A percentile compares a stretch with the other conserved stretches of the same genome.
Evolutionary conservation across 2,888 invertebrate species (phyloP).

Genomic region (Trissolcus brochymenae): DNA sequence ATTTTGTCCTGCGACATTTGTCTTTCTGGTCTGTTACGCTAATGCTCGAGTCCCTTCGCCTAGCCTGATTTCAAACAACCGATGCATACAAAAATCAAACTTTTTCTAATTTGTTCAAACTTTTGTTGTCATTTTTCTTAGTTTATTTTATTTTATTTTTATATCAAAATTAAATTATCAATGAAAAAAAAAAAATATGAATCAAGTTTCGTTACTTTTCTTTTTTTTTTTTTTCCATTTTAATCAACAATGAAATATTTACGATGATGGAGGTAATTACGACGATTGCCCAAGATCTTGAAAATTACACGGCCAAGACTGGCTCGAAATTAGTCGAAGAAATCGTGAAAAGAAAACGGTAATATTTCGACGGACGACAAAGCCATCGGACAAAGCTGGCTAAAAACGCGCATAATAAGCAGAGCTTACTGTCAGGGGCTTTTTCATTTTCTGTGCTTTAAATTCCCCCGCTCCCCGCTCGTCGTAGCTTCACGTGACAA

Average conservation of each 20-base stretch:
- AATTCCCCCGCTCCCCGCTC: constrained; percentile 26
- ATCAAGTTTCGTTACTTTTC: no score
- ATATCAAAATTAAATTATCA: no score
- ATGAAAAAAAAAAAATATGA: no score
- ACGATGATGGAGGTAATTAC: constrained; percentile 15
- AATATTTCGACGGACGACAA: constrained; percentile 48
- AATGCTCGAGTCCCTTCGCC: constrained; percentile 26
- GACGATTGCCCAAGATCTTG: constrained; percentile 24
- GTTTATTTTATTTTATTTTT: no score
- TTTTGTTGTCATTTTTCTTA: no score
- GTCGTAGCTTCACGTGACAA: constrained; percentile 39
- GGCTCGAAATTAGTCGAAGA: constrained; percentile 31
- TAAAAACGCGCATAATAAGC: constrained; percentile 48
- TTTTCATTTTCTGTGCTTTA: constrained; percentile 42
- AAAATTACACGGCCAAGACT: constrained; percentile 16
- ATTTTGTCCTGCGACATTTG: constrained; percentile 28
- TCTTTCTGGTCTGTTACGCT: constrained; percentile 41
- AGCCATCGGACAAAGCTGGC: constrained; percentile 43
- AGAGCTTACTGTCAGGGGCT: constrained; percentile 43
- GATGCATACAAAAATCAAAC: constrained; percentile 10
- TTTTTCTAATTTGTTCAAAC: no score
- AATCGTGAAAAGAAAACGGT: constrained; percentile 30
- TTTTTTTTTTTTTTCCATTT: not conserved
- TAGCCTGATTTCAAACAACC: constrained; percentile 31
- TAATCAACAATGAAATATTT: constrained; percentile 12